Base-by-base conservation (phyloP, 2,797 vertebrate genomes). In the Tympanoctomys barrerae region DNA sequence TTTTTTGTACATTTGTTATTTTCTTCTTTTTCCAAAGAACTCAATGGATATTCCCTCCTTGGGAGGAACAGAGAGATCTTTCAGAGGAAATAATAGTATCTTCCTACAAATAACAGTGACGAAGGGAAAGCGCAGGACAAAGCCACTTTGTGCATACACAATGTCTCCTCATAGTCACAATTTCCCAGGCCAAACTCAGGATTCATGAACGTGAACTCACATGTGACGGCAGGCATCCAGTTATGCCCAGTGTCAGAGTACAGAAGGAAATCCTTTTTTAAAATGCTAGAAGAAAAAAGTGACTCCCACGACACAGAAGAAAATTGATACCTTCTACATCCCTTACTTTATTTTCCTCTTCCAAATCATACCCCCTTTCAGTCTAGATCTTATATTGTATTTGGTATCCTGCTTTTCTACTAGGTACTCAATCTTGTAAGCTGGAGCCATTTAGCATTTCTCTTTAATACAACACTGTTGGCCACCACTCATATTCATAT, bases 21-120 rank as follows among this genome's bases (percentile, higher is more conserved):
- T 75, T 46, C 21, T 52, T 42, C 10, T 36, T 91, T 46, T 77
- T 36, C 42, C 54, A n/a, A 87, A 81, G 22, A 89, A 21, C 71
- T 83, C 59, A 66, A 12, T 16, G 49, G n/a, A 91, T 95, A 90
- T 73, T 91, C 42, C 79, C 52, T 82, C 26, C 71, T 61, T 84
- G 68, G 31, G 62, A 64, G 39, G 61, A 75, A 71, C 19, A 87
- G 24, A 85, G 68, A 90, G 31, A 87, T 62, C 33, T 83, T 93
- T 52, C 36, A 42, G 49, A 87, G 39, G 59, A 95, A 78, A 87
- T 24, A 59, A 79, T 52, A n/a, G 21, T 9, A 0, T 59, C 46
- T 83, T 95, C 82, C 66, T 77, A 49, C 42, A 28, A 89, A 71
- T 91, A 10, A 49, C 77, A 71, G 49, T 82, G 68, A 66, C 68